phyloP scores from a whole-genome alignment of 2,797 vertebrate genomes.

The Peromyscus aztecus region DNA sequence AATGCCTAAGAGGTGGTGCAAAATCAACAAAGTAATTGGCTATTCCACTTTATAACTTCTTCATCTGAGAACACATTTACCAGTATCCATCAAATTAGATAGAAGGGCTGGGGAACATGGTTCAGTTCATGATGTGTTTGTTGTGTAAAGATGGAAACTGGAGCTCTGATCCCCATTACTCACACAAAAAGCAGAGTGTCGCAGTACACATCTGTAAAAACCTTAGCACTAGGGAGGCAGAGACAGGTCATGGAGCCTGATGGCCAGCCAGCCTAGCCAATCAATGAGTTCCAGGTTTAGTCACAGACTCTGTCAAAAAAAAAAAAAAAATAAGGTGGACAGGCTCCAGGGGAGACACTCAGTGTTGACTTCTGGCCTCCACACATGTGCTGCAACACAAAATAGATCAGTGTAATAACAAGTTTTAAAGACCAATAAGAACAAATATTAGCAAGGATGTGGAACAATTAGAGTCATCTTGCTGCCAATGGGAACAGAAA shows the following conservation, averaged over 20 bases:
- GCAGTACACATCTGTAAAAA: background rate
- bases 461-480: background rate
- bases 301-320: background rate
- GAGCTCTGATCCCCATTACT: background rate
- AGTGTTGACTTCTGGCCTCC: background rate
- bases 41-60: slow-evolving; percentile 17
- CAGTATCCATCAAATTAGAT: background rate
- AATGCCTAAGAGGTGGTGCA: background rate
- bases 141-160: background rate
- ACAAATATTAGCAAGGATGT: background rate
- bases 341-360: background rate
- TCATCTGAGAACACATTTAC: slow-evolving; percentile 32
- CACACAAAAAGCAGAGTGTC: background rate
- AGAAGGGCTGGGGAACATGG: background rate
- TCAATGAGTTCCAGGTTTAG: background rate
- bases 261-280: background rate
- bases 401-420: background rate
- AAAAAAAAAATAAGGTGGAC: background rate
- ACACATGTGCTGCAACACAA: background rate
- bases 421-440: background rate
- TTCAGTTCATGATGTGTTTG: background rate
- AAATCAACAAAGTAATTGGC: background rate
- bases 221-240: background rate
- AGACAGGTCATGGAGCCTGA: background rate
- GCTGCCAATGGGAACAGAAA: background rate